These are phyloP conservation scores for Monoplex corrugatus DNA, from an alignment of 2,888 invertebrate genomes.

Conservation along the genomic window DNA sequence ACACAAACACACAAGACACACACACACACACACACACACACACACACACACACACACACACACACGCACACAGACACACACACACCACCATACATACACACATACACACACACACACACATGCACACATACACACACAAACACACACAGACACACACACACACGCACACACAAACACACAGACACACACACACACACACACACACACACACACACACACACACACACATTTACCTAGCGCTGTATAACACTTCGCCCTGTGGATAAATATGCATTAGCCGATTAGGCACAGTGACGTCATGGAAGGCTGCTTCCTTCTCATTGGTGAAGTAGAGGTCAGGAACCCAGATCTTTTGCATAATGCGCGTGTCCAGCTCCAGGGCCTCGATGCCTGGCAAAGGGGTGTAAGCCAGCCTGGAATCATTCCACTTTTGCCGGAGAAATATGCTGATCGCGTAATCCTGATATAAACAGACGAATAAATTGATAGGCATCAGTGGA, in stretches of 20 bases:
- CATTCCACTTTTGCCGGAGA: slow-evolving; percentile 70
- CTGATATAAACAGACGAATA: slow-evolving; percentile 53
- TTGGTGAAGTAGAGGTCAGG: slow-evolving; percentile 75
- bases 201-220: too few relatives aligned
- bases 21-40: neutral
- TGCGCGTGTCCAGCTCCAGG: slow-evolving; percentile 69
- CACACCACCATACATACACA: neutral
- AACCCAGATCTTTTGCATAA: slow-evolving; percentile 72
- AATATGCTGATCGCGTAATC: slow-evolving; percentile 70
- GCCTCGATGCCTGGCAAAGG: slow-evolving; percentile 59
- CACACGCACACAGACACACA: neutral
- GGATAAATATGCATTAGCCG: slow-evolving; percentile 74
- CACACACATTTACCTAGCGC: slow-evolving; percentile 61
- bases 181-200: too few relatives aligned
- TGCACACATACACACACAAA: neutral
- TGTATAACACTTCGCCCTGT: slow-evolving; percentile 69
- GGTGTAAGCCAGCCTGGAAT: slow-evolving; percentile 62
- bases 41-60: slow-evolving; percentile 18
- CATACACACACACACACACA: neutral
- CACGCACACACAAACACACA: neutral
- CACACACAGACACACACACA: neutral
- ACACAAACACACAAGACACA: neutral
- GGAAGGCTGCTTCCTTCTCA: slow-evolving; percentile 71
- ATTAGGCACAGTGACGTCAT: slow-evolving; percentile 74
- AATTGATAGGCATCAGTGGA: too few relatives aligned